Base-by-base conservation (phyloP, 2,888 invertebrate species). In the Parasteatoda lunata region DNA sequence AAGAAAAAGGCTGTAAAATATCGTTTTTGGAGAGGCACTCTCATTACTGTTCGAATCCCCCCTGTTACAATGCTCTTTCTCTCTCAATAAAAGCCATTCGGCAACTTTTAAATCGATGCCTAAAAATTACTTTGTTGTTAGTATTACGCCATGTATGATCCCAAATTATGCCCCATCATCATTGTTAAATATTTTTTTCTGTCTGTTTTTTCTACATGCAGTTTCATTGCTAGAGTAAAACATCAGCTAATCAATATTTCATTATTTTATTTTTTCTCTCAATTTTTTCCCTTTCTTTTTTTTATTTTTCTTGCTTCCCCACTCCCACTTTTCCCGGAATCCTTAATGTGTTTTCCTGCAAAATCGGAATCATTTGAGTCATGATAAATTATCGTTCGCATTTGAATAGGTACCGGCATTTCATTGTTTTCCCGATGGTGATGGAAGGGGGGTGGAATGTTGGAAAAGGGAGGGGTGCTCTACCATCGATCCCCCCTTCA, bases 191-290 rank as follows among this genome's bases (percentile, higher is more conserved):
- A 78, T 68, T 52, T 77, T 77, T 77, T 71, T 71, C n/a, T 15
- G 6, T n/a, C 30, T 45, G 51, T 11, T 30, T 45, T 15, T 6
- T 1, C 48, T 11, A 48, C 30, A 30, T 13, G 59, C 66, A 71
- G 71, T 84, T 72, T 66, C 77, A 68, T 84, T 84, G 54, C 54
- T 15, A 68, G 77, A 84, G 77, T 84, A 84, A 84, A 84, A 84
- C 84, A 84, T 78, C 84, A 77, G 77, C 77, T 84, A 84, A 84
- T 84, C 84, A 84, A 84, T 84, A 84, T 84, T 84, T 84, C 77
- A 77, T 84, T 78, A 76, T 83, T 83, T 72, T 84, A 73, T 80
- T 80, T 54, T 52, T 71, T 65, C 52, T 65, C 64, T 47, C 49
- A 80, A 45, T 80, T 80, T 48, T 64, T 72, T 59, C 71, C 51